These are phyloP conservation scores for Mesorhabditis spiculigera DNA, from an alignment of 2,888 invertebrate species.

Conservation along the genomic window DNA sequence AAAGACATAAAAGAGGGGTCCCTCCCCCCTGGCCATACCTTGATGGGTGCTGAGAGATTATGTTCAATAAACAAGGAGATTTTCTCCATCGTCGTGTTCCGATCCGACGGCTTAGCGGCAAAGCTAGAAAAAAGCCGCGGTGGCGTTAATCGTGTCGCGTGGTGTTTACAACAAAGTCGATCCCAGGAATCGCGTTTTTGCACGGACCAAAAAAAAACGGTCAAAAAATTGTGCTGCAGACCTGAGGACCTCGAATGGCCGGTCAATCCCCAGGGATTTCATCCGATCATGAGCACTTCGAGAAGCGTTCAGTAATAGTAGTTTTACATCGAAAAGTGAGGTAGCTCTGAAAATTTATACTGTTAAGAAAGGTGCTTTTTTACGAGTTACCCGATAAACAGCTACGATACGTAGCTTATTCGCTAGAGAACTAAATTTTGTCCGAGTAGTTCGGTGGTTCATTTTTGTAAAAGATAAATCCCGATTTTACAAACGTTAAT, in stretches of 20 bases:
- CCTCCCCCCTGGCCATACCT: background rate
- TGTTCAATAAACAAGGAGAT: background rate
- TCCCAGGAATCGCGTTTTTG: too few species aligned
- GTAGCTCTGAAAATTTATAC: background rate
- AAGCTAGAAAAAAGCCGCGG: background rate
- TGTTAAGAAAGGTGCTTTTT: background rate
- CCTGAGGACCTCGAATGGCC: conserved; percentile 1
- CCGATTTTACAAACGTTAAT: too few species aligned
- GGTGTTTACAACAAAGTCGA: too few species aligned
- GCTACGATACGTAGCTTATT: too few species aligned
- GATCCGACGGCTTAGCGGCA: conserved; percentile 1
- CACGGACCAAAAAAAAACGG: too few species aligned
- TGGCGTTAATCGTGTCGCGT: background rate
- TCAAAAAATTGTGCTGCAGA: background rate
- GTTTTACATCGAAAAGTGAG: background rate
- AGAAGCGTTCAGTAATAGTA: background rate
- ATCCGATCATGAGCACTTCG: background rate
- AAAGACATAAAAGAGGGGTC: background rate
- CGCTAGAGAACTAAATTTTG: too few species aligned
- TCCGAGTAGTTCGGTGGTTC: too few species aligned
- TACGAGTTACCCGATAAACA: background rate
- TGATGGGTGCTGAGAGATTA: background rate
- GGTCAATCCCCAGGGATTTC: background rate
- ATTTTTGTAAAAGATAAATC: too few species aligned
- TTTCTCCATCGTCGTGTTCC: conserved; percentile 4